Conservation (phyloP, 2,888 invertebrate genomes). For the Pocota personata region DNA sequence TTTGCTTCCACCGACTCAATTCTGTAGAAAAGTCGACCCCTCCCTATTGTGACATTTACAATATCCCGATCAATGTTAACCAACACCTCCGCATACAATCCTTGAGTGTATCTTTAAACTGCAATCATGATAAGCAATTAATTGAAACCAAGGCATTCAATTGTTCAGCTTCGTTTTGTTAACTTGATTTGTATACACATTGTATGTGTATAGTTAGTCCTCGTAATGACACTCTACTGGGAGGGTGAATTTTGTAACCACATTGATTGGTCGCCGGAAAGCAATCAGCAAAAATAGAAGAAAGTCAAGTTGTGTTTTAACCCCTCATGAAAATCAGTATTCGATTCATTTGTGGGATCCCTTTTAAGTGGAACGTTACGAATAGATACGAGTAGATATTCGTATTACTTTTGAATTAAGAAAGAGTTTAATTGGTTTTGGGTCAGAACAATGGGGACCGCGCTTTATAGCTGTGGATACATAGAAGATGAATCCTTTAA, state of each 20-base stretch:
- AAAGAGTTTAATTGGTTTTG: not conserved
- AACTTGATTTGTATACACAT: conserved; percentile 45
- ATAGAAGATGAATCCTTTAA: no score
- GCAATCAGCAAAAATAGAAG: conserved; percentile 22
- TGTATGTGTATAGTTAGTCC: not conserved
- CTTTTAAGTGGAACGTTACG: not conserved
- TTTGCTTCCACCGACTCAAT: not conserved
- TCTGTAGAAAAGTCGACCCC: not conserved
- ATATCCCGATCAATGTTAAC: not conserved
- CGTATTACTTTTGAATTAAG: not conserved
- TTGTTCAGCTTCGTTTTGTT: conserved; percentile 39
- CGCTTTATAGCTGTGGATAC: no score
- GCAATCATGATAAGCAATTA: conserved; percentile 62
- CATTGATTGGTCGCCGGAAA: conserved; percentile 39
- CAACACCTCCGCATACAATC: not conserved
- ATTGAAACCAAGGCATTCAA: conserved; percentile 52
- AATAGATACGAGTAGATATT: not conserved
- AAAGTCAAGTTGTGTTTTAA: not conserved
- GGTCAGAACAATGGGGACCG: not conserved
- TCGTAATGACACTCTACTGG: not conserved
- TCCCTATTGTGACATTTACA: not conserved
- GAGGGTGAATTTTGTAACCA: conserved; percentile 3
- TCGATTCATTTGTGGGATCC: not conserved
- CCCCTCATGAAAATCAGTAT: not conserved
- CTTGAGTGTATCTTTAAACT: conserved; percentile 17